phyloP scores from a whole-genome alignment of 1,140 invertebrate species.

The Eueides isabella region DNA sequence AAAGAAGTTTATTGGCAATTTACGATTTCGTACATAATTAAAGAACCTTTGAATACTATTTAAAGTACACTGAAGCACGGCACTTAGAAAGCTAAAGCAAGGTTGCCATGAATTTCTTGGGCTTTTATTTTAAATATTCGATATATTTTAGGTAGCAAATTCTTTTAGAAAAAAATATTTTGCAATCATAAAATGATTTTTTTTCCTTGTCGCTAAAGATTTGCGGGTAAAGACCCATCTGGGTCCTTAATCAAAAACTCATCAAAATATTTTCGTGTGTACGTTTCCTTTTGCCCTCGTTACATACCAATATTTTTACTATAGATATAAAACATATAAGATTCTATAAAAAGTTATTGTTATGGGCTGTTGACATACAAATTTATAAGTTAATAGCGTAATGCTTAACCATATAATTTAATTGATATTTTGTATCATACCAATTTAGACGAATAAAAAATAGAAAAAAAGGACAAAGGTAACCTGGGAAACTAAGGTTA shows the following conservation, averaged over 20 bases:
- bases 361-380: background rate
- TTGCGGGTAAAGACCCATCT: background rate
- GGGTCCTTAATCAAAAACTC: conserved; percentile 12
- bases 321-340: background rate
- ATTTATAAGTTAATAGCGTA: background rate
- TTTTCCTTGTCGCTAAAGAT: conserved; percentile 5
- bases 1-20: background rate
- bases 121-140: background rate
- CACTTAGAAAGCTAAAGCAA: background rate
- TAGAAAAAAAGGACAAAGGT: too few species aligned
- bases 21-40: background rate
- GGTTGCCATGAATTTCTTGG: background rate
- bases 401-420: too few species aligned
- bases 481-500: too few species aligned
- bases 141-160: background rate
- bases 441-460: too few species aligned
- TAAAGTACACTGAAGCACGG: background rate
- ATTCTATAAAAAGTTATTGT: background rate
- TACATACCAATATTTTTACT: background rate
- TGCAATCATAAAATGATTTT: background rate
- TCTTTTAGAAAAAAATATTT: background rate
- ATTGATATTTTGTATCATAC: too few species aligned
- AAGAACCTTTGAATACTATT: background rate
- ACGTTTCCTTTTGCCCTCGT: conserved; percentile 1
- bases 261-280: conserved; percentile 15